Evolutionary conservation across 2,888 invertebrate genomes (phyloP).

Genomic region (Hipparchia semele): DNA sequence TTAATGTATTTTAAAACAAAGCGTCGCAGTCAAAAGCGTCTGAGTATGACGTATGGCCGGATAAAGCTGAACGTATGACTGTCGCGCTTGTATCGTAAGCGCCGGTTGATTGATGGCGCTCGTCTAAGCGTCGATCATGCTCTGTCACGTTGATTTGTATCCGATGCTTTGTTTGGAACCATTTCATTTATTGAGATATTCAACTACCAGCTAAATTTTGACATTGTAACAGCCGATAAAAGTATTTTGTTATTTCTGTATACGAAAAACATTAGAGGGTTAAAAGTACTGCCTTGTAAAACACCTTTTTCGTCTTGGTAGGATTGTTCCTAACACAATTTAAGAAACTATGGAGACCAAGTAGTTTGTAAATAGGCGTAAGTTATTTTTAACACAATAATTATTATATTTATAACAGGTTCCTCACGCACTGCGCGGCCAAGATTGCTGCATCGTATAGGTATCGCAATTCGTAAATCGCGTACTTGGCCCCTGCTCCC

Average conservation of each 20-base stretch:
- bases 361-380: background rate
- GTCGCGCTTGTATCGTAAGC: constrained; percentile 23
- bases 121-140: constrained; percentile 37
- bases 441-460: no score
- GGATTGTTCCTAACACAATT: no score
- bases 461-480: no score
- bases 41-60: constrained; percentile 37
- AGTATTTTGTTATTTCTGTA: background rate
- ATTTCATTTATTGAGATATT: constrained; percentile 16
- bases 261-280: background rate
- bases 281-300: background rate
- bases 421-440: no score
- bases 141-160: constrained; percentile 30
- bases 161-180: constrained; percentile 13
- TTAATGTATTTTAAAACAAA: constrained; percentile 15
- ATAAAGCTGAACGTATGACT: constrained; percentile 34
- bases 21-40: constrained; percentile 11
- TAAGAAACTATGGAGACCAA: no score
- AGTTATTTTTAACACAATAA: no score
- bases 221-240: background rate
- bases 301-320: background rate
- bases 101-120: constrained; percentile 34
- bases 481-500: no score
- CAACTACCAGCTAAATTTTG: background rate
- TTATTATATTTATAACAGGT: no score